A percentile compares a stretch with the other conserved stretches of the same genome.
Evolutionary conservation across 2,113 vertebrate genomes (phyloP).

Genomic region (Periophthalmodon schlosseri): DNA sequence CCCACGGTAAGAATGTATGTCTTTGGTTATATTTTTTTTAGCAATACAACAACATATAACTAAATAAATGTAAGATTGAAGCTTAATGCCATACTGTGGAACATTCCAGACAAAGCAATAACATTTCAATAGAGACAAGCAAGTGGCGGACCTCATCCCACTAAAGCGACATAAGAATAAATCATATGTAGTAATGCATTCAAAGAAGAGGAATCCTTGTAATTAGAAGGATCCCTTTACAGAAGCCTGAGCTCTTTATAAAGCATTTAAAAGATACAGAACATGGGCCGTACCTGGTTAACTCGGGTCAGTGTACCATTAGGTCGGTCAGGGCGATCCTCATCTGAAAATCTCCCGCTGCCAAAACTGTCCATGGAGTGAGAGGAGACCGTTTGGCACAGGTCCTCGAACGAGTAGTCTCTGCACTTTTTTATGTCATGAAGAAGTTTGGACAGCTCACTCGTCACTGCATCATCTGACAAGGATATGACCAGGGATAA

Average conservation of each 20-base stretch:
- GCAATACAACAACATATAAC: too few relatives aligned
- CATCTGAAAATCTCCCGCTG: slow-evolving; percentile 87
- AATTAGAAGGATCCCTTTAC: neutral
- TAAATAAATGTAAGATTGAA: too few relatives aligned
- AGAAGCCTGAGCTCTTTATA: neutral
- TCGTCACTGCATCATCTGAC: slow-evolving; percentile 91
- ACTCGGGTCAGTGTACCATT: slow-evolving; percentile 83
- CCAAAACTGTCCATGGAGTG: slow-evolving; percentile 92
- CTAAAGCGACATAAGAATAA: too few relatives aligned
- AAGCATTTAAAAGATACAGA: neutral
- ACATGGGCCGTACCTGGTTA: slow-evolving; percentile 59
- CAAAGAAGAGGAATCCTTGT: neutral
- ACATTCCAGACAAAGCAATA: too few relatives aligned
- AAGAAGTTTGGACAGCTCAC: slow-evolving; percentile 93
- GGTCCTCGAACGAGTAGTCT: slow-evolving; percentile 95
- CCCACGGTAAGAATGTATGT: too few relatives aligned
- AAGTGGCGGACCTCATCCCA: too few relatives aligned
- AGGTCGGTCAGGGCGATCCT: slow-evolving; percentile 84
- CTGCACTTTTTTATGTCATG: slow-evolving; percentile 96
- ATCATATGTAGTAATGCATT: too few relatives aligned
- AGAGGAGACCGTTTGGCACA: slow-evolving; percentile 93
- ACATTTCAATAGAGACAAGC: too few relatives aligned
- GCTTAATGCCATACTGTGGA: too few relatives aligned
- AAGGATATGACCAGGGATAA: neutral
- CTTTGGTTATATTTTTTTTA: too few relatives aligned